Conservation (phyloP, 2,113 vertebrate species). For the Colius striatus region DNA sequence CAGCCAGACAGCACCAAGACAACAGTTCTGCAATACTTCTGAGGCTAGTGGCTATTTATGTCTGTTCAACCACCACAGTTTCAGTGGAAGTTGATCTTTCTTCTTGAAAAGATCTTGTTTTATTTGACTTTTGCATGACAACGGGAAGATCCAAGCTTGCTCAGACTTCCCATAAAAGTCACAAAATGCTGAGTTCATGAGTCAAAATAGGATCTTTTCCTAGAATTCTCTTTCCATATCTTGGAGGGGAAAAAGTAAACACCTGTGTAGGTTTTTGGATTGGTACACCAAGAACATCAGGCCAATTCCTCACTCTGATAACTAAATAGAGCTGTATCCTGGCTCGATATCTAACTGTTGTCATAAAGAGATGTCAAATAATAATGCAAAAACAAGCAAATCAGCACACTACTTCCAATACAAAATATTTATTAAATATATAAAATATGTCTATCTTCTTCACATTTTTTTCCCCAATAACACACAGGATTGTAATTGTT, state of each 20-base stretch:
- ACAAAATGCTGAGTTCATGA: slow-evolving; percentile 30
- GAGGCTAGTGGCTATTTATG: slow-evolving; percentile 40
- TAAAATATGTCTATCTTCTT: background rate
- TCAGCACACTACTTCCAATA: background rate
- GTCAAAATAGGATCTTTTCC: slow-evolving; percentile 1
- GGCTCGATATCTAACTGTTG: background rate
- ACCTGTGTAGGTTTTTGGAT: background rate
- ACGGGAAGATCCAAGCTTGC: background rate
- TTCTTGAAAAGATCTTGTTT: slow-evolving; percentile 18
- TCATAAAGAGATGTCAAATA: slow-evolving; percentile 23
- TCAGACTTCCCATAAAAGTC: slow-evolving; percentile 52
- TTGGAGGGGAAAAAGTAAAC: background rate
- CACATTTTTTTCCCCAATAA: background rate
- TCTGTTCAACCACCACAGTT: background rate
- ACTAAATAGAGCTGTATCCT: background rate
- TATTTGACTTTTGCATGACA: slow-evolving; percentile 47
- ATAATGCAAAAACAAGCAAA: slow-evolving; percentile 32
- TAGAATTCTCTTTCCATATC: background rate
- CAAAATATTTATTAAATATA: slow-evolving; percentile 53
- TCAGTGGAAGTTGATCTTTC: slow-evolving; percentile 21
- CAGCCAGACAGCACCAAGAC: slow-evolving; percentile 35
- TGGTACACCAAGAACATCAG: background rate
- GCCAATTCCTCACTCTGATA: background rate
- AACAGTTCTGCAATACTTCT: slow-evolving; percentile 37
- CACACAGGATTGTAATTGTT: background rate